These are phyloP conservation scores for Saguinus imperator DNA, from an alignment of 2,113 vertebrate species.

Conservation along the genomic window DNA sequence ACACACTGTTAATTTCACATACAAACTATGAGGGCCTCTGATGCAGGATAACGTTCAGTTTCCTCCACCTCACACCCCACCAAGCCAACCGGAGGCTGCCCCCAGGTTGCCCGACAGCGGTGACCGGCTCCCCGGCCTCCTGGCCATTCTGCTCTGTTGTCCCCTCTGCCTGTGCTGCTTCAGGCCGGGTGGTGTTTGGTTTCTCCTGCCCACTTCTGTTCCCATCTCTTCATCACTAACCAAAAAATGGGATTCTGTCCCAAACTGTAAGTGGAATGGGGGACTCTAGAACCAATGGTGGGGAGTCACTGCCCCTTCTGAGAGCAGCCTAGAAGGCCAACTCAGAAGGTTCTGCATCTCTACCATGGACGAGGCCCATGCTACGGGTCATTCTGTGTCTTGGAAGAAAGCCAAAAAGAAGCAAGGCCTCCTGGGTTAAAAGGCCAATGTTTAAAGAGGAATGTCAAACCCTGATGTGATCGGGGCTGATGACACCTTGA, in stretches of 20 bases:
- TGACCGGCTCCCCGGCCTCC: neutral
- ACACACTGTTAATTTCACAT: neutral
- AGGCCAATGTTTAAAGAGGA: neutral
- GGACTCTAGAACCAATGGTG: neutral
- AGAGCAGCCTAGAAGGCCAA: neutral
- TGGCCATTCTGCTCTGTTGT: neutral
- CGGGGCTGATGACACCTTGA: neutral
- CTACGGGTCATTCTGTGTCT: neutral
- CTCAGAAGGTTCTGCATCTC: neutral
- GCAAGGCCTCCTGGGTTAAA: neutral
- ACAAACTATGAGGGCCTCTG: neutral
- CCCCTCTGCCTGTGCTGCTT: neutral
- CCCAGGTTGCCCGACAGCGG: neutral
- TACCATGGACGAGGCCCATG: neutral
- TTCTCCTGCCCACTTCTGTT: neutral
- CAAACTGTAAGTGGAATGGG: neutral
- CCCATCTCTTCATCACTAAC: neutral
- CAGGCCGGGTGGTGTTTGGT: neutral
- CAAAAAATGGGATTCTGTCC: neutral
- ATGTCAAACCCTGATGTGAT: neutral
- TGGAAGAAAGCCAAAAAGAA: neutral
- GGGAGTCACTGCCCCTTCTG: neutral
- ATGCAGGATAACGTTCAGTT: neutral
- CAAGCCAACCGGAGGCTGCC: neutral
- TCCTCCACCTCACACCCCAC: neutral